phyloP scores from a whole-genome alignment of 2,113 vertebrate genomes.

The Thinocorus orbignyianus region DNA sequence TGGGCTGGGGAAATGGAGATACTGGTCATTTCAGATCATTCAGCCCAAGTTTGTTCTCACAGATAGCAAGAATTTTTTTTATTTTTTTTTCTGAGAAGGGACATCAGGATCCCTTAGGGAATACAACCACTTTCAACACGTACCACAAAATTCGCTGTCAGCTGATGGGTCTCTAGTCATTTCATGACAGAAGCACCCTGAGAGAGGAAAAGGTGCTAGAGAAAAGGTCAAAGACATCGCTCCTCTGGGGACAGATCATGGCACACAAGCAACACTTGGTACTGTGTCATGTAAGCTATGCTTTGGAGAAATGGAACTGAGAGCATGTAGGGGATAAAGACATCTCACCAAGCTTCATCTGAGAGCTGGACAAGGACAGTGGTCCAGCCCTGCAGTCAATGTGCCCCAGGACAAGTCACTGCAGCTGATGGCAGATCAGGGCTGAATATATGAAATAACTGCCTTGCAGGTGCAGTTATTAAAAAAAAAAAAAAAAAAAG shows the following conservation, averaged over 20 bases:
- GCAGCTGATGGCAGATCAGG: background rate
- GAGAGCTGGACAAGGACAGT: background rate
- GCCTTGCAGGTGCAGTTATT: background rate
- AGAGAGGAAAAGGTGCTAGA: background rate
- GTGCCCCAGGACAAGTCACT: background rate
- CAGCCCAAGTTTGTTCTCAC: background rate
- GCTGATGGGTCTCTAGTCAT: background rate
- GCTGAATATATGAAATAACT: background rate
- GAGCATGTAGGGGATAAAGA: no score
- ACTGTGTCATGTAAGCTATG: rapidly evolving
- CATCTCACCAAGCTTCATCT: background rate
- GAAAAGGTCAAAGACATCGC: background rate
- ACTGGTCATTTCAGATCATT: background rate
- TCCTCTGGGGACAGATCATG: background rate
- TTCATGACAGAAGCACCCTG: background rate
- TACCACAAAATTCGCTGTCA: background rate
- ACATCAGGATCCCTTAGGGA: background rate
- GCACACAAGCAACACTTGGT: rapidly evolving
- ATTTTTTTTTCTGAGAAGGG: background rate
- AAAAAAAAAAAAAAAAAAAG: background rate
- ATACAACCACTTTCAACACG: rapidly evolving
- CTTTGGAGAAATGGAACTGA: background rate
- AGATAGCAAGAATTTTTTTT: background rate
- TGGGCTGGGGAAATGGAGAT: no score
- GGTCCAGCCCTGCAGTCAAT: background rate